These are phyloP conservation scores for Trichomycterus rosablanca DNA, from an alignment of 2,113 vertebrate genomes.

Conservation along the genomic window DNA sequence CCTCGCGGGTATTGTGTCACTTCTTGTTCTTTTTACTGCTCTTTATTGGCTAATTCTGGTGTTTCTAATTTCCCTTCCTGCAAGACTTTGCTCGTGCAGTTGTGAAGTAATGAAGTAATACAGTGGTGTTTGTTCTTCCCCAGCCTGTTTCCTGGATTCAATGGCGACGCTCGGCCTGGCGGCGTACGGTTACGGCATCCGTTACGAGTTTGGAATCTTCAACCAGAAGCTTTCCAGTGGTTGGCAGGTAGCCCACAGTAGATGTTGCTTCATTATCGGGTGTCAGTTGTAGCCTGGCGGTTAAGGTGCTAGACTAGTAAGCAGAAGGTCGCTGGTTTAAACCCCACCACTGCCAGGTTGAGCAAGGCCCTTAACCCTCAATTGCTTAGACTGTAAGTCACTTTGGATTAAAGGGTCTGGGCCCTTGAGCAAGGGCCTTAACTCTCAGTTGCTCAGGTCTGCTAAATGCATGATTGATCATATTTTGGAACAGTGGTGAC, in stretches of 20 bases:
- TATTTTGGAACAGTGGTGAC: no score
- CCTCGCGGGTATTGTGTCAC: conserved; percentile 71
- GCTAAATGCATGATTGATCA: neutral
- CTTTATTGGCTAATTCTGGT: neutral
- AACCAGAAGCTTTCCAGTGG: conserved; percentile 81
- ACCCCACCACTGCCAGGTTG: no score
- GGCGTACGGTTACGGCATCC: conserved; percentile 83
- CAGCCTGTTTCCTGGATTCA: conserved; percentile 86
- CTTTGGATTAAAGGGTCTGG: no score
- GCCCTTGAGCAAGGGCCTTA: no score
- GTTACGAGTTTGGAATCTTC: conserved; percentile 89
- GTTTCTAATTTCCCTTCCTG: conserved; percentile 2
- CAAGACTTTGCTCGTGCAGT: neutral
- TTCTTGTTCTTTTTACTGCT: neutral
- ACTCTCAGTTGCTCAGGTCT: no score
- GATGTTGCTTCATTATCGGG: neutral
- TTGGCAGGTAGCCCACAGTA: conserved; percentile 80
- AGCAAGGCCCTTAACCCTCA: no score
- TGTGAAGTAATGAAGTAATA: neutral
- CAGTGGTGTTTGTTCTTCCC: neutral
- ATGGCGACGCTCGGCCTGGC: conserved; percentile 83
- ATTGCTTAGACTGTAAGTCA: no score
- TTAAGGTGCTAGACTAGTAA: no score
- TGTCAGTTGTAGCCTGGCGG: no score
- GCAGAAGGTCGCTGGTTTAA: no score